Evolutionary conservation across 2,888 invertebrate genomes (phyloP).

Genomic region (Caenorhabditis macrosperma): DNA sequence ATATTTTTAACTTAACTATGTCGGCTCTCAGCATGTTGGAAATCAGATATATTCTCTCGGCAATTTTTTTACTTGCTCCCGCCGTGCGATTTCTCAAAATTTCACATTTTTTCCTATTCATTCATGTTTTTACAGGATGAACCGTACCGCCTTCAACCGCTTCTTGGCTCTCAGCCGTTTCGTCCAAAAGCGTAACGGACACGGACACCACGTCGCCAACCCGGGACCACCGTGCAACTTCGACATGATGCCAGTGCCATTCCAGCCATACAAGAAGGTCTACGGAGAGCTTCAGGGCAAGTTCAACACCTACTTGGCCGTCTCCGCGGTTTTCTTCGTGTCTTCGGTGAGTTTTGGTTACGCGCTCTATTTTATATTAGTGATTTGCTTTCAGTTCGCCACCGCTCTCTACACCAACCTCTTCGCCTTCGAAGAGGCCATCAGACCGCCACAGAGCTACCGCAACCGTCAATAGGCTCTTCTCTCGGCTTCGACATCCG

Average conservation of each 20-base stretch:
- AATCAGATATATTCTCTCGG: too few relatives aligned
- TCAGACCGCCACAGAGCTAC: constrained; percentile 69
- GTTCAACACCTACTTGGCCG: constrained; percentile 73
- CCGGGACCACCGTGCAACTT: constrained; percentile 73
- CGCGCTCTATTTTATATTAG: neutral
- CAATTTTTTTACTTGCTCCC: too few relatives aligned
- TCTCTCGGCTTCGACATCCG: neutral
- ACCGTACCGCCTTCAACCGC: constrained; percentile 64
- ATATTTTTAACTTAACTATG: too few relatives aligned
- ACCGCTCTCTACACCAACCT: constrained; percentile 65
- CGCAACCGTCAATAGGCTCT: constrained; percentile 68
- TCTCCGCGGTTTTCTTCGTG: constrained; percentile 49
- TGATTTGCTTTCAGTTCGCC: constrained; percentile 56
- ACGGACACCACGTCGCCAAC: constrained; percentile 67
- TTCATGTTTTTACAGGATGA: constrained; percentile 56
- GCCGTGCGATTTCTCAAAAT: too few relatives aligned
- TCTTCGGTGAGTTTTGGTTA: constrained; percentile 33
- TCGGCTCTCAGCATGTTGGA: too few relatives aligned
- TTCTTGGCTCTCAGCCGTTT: constrained; percentile 67
- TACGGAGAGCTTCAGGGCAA: constrained; percentile 74
- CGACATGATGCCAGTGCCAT: constrained; percentile 73
- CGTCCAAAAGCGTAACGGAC: constrained; percentile 65
- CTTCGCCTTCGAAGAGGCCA: constrained; percentile 67
- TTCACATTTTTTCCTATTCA: neutral
- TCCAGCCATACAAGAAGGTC: constrained; percentile 73